These are phyloP conservation scores for Triops longicaudatus DNA, from an alignment of 1,140 invertebrate genomes.

Conservation along the genomic window DNA sequence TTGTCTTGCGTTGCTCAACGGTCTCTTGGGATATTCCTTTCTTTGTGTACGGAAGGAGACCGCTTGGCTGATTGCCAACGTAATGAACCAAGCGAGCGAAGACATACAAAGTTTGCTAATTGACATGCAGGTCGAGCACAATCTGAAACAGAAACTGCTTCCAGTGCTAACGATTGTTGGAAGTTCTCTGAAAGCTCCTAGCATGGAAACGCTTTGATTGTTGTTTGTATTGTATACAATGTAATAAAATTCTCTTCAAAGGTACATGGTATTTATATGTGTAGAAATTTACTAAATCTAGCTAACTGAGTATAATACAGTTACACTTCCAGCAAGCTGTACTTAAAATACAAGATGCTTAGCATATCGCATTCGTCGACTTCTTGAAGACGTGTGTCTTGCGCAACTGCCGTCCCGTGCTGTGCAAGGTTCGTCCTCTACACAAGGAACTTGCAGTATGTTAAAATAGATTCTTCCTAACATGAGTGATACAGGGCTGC, in stretches of 20 bases:
- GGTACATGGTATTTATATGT: background rate
- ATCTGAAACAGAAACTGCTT: background rate
- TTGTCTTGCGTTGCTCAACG: constrained; percentile 13
- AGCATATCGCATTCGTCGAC: background rate
- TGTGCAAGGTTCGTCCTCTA: constrained; percentile 47
- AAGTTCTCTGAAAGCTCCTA: background rate
- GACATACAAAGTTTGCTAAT: background rate
- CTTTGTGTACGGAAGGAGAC: constrained; percentile 19
- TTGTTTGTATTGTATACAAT: background rate
- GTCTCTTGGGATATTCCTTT: constrained; percentile 13
- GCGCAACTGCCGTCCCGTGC: background rate
- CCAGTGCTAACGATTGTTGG: background rate
- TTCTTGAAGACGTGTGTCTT: background rate
- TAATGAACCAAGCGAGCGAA: constrained; percentile 21
- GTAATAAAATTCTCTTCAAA: background rate
- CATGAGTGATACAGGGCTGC: constrained; percentile 56
- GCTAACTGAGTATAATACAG: background rate
- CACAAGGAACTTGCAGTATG: constrained; percentile 64
- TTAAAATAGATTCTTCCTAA: constrained; percentile 85
- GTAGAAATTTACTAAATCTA: background rate
- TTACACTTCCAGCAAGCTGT: background rate
- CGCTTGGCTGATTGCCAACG: constrained; percentile 19
- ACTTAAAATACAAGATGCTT: background rate
- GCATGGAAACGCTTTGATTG: background rate
- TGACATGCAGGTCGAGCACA: constrained; percentile 19